Percentiles rank a stretch among this genome's conserved stretches.
phyloP scores from a whole-genome alignment of 1,140 invertebrate genomes.

The Melipona quadrifasciata region DNA sequence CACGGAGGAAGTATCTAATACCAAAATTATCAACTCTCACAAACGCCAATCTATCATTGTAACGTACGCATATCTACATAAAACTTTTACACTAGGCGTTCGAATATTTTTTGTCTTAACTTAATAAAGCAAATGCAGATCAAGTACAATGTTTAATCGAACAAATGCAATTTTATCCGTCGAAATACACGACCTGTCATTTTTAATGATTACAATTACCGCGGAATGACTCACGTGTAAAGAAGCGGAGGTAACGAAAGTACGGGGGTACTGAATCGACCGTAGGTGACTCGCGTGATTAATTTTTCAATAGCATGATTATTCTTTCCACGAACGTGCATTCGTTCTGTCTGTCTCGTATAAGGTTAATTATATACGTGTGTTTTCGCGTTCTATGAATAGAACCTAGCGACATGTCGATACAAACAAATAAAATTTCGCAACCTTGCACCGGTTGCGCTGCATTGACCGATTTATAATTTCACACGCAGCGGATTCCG shows the following conservation, averaged over 20 bases:
- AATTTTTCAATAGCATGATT: not conserved
- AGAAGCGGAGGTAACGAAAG: not conserved
- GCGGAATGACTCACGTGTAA: not conserved
- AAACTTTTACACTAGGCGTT: too few species aligned
- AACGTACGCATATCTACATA: too few species aligned
- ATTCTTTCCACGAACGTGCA: not conserved
- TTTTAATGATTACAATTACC: not conserved
- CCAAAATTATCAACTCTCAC: too few species aligned
- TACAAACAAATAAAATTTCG: slow-evolving; percentile 51
- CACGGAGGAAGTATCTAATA: too few species aligned
- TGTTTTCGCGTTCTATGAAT: slow-evolving; percentile 58
- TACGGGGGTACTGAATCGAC: not conserved
- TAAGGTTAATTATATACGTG: slow-evolving; percentile 43
- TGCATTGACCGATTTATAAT: slow-evolving; percentile 62
- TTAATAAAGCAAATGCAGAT: too few species aligned
- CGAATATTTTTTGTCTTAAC: too few species aligned
- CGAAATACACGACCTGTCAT: accelerated
- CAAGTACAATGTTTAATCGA: not conserved
- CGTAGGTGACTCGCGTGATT: not conserved
- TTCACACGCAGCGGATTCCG: slow-evolving; percentile 3
- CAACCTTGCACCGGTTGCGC: slow-evolving; percentile 65
- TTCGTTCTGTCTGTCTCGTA: not conserved
- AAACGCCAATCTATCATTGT: too few species aligned
- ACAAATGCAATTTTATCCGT: not conserved
- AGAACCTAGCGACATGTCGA: slow-evolving; percentile 59